phyloP scores from a whole-genome alignment of 2,888 invertebrate genomes.

The Allacma fusca region DNA sequence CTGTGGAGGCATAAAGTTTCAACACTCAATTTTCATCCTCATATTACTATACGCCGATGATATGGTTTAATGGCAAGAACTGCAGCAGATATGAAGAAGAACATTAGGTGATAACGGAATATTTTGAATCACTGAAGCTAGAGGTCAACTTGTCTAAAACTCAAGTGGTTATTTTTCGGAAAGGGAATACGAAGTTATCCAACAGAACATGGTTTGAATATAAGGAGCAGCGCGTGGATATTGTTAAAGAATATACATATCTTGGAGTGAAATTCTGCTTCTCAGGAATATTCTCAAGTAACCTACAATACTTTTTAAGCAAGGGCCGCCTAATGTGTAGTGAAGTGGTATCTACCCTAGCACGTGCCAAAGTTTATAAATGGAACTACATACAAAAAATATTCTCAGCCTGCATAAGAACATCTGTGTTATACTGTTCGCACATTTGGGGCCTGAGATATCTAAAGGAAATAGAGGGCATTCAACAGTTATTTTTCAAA shows the following conservation, averaged over 20 bases:
- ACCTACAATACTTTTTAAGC: neutral
- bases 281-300: neutral
- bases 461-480: too few relatives aligned
- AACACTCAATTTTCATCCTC: neutral
- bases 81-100: slow-evolving; percentile 45
- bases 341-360: too few relatives aligned
- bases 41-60: slow-evolving; percentile 54
- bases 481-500: too few relatives aligned
- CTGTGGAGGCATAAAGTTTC: neutral
- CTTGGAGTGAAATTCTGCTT: slow-evolving; percentile 19
- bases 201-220: neutral
- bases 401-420: too few relatives aligned
- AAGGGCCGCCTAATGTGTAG: neutral
- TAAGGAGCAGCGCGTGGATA: slow-evolving; percentile 19
- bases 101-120: slow-evolving; percentile 42
- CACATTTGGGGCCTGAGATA: too few relatives aligned
- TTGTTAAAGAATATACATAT: slow-evolving; percentile 30
- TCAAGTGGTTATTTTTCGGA: slow-evolving; percentile 56
- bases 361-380: too few relatives aligned
- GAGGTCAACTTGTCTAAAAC: slow-evolving; percentile 55
- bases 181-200: slow-evolving; percentile 31
- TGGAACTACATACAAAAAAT: too few relatives aligned
- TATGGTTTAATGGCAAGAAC: slow-evolving; percentile 48
- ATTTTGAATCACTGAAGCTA: slow-evolving; percentile 35
- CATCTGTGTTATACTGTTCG: too few relatives aligned